Conservation (phyloP, 2,888 invertebrate genomes). For the Homarus gammarus region DNA sequence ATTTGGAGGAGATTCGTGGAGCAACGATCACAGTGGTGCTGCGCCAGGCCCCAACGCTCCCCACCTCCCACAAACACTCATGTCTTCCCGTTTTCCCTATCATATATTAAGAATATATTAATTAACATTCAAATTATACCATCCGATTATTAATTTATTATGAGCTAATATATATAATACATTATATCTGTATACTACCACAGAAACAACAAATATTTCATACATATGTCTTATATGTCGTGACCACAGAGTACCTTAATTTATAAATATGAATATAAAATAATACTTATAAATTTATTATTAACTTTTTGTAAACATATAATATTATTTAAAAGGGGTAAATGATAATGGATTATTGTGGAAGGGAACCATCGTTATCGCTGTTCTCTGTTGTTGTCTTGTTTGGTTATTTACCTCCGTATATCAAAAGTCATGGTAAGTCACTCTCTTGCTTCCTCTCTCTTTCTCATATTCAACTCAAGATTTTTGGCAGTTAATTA, state of each 20-base stretch:
- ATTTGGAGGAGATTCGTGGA: too few relatives aligned
- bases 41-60: conserved; percentile 10
- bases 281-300: neutral
- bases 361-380: conserved; percentile 42
- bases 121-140: too few relatives aligned
- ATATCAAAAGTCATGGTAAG: conserved; percentile 67
- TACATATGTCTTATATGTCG: too few relatives aligned
- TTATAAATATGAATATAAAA: too few relatives aligned
- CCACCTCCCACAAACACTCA: neutral
- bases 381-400: conserved; percentile 51
- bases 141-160: too few relatives aligned
- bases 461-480: neutral
- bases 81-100: conserved; percentile 1
- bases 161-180: too few relatives aligned
- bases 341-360: too few relatives aligned
- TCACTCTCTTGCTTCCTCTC: neutral
- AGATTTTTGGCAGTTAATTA: neutral
- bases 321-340: too few relatives aligned
- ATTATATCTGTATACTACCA: too few relatives aligned
- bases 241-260: too few relatives aligned
- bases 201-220: too few relatives aligned
- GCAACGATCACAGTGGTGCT: conserved; percentile 45
- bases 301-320: too few relatives aligned
- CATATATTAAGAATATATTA: neutral
- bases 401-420: conserved; percentile 64